Percentiles rank a stretch among this genome's conserved stretches.
phyloP scores from a whole-genome alignment of 2,113 vertebrate species.

The Procapra przewalskii region DNA sequence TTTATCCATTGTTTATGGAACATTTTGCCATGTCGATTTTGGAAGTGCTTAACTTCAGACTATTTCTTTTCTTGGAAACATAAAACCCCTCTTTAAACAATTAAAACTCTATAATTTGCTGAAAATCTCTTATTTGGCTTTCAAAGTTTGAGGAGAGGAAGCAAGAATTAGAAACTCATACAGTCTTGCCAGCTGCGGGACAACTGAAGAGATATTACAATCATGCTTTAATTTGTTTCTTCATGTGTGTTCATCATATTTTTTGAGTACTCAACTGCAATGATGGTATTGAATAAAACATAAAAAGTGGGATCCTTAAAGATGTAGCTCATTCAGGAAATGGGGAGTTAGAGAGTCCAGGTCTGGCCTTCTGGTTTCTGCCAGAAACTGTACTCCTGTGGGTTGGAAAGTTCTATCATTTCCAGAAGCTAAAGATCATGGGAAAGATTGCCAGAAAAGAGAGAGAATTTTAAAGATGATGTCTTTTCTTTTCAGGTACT shows the following conservation, averaged over 20 bases:
- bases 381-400: slow-evolving; percentile 29
- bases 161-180: neutral
- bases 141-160: slow-evolving; percentile 10
- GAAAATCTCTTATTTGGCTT: slow-evolving; percentile 26
- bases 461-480: neutral
- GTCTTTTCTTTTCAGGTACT: neutral
- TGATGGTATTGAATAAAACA: slow-evolving; percentile 19
- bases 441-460: neutral
- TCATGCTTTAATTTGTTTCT: slow-evolving; percentile 25
- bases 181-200: neutral
- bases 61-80: neutral
- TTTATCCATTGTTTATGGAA: neutral
- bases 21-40: neutral
- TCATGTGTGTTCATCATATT: slow-evolving; percentile 34
- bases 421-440: neutral
- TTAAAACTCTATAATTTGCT: slow-evolving; percentile 37
- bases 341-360: neutral
- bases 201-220: neutral
- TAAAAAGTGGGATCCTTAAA: neutral
- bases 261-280: neutral
- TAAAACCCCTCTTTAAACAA: neutral
- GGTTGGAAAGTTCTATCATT: neutral
- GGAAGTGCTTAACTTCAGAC: neutral
- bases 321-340: slow-evolving; percentile 11
- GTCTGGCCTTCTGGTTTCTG: neutral